Conservation (phyloP, 2,888 invertebrate genomes). For the Dascillus cervinus region DNA sequence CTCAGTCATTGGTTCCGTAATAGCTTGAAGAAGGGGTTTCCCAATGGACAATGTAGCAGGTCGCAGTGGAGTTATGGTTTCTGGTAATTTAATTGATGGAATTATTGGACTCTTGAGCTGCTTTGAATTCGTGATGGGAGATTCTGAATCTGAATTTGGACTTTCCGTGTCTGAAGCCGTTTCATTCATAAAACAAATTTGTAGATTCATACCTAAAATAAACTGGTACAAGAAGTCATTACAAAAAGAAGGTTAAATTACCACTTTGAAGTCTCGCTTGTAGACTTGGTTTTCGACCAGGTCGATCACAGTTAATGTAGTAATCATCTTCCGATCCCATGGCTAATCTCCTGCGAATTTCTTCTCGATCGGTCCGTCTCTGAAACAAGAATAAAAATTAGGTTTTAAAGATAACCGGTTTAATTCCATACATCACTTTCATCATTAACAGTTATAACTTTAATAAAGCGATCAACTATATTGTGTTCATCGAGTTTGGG, state of each 20-base stretch:
- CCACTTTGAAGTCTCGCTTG: slow-evolving; percentile 83
- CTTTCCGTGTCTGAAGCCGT: slow-evolving; percentile 79
- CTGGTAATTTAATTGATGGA: slow-evolving; percentile 7
- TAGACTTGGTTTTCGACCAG: slow-evolving; percentile 77
- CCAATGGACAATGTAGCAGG: slow-evolving; percentile 38
- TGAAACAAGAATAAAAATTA: slow-evolving; percentile 45
- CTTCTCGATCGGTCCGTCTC: slow-evolving; percentile 87
- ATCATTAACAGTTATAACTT: slow-evolving; percentile 47
- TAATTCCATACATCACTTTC: slow-evolving; percentile 33
- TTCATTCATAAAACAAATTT: slow-evolving; percentile 95
- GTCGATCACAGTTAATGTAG: slow-evolving; percentile 59
- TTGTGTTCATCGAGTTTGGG: slow-evolving; percentile 45
- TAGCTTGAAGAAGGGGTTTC: slow-evolving; percentile 42
- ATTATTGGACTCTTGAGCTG: slow-evolving; percentile 29
- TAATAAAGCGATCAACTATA: slow-evolving; percentile 50
- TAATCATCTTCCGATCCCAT: slow-evolving; percentile 76
- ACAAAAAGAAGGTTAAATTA: slow-evolving; percentile 45
- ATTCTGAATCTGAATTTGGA: slow-evolving; percentile 66
- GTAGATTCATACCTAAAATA: slow-evolving; percentile 76
- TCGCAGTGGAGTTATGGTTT: slow-evolving; percentile 24
- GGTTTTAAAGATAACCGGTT: background rate
- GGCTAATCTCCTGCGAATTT: slow-evolving; percentile 80
- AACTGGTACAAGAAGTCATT: background rate
- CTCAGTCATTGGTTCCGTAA: slow-evolving; percentile 47
- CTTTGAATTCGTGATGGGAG: slow-evolving; percentile 37